Percentiles rank a stretch among this genome's conserved stretches.
Evolutionary conservation across 2,113 vertebrate species (phyloP).

Genomic region (Paralichthys olivaceus): DNA sequence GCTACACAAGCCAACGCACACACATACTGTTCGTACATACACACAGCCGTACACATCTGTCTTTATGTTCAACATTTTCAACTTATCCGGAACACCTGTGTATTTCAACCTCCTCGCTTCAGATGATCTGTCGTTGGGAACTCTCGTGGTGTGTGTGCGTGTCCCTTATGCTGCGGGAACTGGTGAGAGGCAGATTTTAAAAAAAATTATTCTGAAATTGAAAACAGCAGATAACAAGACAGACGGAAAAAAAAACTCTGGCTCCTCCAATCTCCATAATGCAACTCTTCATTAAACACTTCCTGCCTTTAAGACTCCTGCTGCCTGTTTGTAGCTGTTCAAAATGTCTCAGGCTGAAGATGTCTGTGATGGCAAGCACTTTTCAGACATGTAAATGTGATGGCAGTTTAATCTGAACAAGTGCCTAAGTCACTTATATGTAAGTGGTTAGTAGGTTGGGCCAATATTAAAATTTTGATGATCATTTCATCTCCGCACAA

Average conservation of each 20-base stretch:
- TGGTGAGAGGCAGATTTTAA: not conserved
- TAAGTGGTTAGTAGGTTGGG: not conserved
- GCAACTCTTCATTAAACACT: not conserved
- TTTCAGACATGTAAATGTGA: not conserved
- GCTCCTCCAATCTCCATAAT: not conserved
- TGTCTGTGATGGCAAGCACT: not conserved
- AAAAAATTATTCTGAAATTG: not conserved
- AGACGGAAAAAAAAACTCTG: not conserved
- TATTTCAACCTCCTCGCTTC: conserved; percentile 10
- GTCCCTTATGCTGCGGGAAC: not conserved
- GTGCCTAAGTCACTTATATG: not conserved
- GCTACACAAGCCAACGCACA: not conserved
- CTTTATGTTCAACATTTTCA: conserved; percentile 25
- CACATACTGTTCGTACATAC: not conserved
- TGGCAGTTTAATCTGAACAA: not conserved
- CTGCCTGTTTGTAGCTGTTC: not conserved
- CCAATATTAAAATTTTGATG: not conserved
- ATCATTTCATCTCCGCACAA: not conserved
- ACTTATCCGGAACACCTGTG: conserved; percentile 10
- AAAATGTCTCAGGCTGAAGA: not conserved
- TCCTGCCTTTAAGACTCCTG: not conserved
- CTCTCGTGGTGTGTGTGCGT: not conserved
- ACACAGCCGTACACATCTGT: not conserved
- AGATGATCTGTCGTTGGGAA: conserved; percentile 26
- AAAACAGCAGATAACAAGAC: not conserved